A percentile compares a stretch with the other conserved stretches of the same genome.
Evolutionary conservation across 2,888 invertebrate species (phyloP).

Genomic region (Cecidostiba fungosa): DNA sequence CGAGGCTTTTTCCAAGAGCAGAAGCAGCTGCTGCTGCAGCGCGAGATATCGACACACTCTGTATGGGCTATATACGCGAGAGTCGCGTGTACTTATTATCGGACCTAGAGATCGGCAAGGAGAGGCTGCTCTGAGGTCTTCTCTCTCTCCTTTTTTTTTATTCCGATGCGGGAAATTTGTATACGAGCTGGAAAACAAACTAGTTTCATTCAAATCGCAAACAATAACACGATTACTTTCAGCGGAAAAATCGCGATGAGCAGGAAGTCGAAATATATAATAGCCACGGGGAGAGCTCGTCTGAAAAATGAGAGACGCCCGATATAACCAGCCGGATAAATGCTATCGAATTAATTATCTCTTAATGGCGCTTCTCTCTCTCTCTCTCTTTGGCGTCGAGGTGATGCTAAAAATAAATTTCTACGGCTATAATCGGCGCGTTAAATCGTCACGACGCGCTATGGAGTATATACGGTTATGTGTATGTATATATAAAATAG

Average conservation of each 20-base stretch:
- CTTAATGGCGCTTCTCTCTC: slow-evolving; percentile 56
- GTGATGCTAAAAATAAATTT: slow-evolving; percentile 63
- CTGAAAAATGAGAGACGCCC: slow-evolving; percentile 37
- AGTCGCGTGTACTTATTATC: slow-evolving; percentile 46
- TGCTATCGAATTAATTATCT: slow-evolving; percentile 65
- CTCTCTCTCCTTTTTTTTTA: neutral
- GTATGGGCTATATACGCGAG: slow-evolving; percentile 12
- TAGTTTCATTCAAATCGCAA: neutral
- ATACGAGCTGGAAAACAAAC: neutral
- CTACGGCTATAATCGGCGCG: too few relatives aligned
- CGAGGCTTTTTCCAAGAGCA: neutral
- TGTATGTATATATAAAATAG: neutral
- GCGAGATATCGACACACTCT: neutral
- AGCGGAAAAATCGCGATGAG: neutral
- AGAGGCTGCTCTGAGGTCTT: too few relatives aligned
- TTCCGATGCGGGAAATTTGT: neutral
- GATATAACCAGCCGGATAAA: slow-evolving; percentile 52
- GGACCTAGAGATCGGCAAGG: neutral
- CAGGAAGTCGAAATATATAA: neutral
- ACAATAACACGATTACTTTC: neutral
- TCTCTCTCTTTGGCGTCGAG: neutral
- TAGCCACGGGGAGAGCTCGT: neutral
- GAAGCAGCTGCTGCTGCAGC: neutral
- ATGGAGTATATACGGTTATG: neutral
- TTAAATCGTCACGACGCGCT: slow-evolving; percentile 55